Conservation (phyloP, 2,888 invertebrate species). For the Thymelicus lineola region DNA sequence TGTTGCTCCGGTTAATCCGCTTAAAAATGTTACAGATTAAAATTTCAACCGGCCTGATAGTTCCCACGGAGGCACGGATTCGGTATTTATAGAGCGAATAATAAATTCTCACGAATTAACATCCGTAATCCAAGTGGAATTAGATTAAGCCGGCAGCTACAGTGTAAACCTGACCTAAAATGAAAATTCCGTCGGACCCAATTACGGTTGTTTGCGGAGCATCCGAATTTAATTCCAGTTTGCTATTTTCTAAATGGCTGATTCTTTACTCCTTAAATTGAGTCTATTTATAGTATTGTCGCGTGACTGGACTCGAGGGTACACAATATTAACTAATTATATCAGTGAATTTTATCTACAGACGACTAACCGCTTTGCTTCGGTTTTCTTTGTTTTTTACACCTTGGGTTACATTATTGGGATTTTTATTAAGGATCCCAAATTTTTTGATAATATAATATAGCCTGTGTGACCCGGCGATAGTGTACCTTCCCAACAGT, state of each 20-base stretch:
- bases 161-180: conserved; percentile 54
- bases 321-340: too few relatives aligned
- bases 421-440: too few relatives aligned
- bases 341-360: too few relatives aligned
- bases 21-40: conserved; percentile 19
- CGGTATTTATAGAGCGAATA: conserved; percentile 32
- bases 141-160: conserved; percentile 55
- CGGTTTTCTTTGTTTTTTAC: too few relatives aligned
- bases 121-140: conserved; percentile 48
- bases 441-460: too few relatives aligned
- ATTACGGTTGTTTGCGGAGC: conserved; percentile 65
- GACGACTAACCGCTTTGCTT: too few relatives aligned
- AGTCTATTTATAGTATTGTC: too few relatives aligned
- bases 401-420: too few relatives aligned
- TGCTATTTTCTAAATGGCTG: conserved; percentile 26
- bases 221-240: conserved; percentile 63
- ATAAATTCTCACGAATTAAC: conserved; percentile 32
- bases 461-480: too few relatives aligned
- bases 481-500: too few relatives aligned
- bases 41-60: conserved; percentile 21
- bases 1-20: conserved; percentile 7
- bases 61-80: conserved; percentile 22
- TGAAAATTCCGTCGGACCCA: conserved; percentile 56
- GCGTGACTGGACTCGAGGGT: too few relatives aligned
- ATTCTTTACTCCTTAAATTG: background rate